Evolutionary conservation across 1,140 invertebrate genomes (phyloP).

Genomic region (Drosophila navojoa): DNA sequence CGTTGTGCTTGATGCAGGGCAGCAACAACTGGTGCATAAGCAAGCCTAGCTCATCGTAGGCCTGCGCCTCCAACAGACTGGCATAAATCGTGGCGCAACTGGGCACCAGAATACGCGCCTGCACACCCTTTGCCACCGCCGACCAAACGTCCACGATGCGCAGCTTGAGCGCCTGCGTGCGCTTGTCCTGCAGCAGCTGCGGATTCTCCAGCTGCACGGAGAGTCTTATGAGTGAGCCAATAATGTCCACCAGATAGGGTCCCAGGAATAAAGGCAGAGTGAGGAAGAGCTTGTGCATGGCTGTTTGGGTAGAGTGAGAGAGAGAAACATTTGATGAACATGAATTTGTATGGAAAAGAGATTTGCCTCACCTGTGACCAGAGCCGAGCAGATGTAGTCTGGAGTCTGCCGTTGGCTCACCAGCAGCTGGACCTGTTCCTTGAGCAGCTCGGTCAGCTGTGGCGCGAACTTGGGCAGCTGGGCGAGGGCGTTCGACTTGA

Average conservation of each 20-base stretch:
- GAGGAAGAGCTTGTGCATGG: slow-evolving; percentile 92
- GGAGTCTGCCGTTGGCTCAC: slow-evolving; percentile 83
- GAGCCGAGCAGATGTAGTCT: slow-evolving; percentile 86
- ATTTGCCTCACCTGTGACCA: slow-evolving; percentile 86
- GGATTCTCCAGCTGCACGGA: slow-evolving; percentile 58
- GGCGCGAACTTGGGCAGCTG: slow-evolving; percentile 92
- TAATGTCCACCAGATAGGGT: slow-evolving; percentile 91
- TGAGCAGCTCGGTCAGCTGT: slow-evolving; percentile 87
- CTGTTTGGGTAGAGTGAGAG: slow-evolving; percentile 21
- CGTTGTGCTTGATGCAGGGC: slow-evolving; percentile 87
- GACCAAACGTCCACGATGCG: slow-evolving; percentile 87
- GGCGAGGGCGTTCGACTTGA: slow-evolving; percentile 90
- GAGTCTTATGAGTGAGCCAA: slow-evolving; percentile 86
- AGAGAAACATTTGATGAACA: background rate
- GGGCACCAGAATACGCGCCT: slow-evolving; percentile 91
- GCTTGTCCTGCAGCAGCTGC: slow-evolving; percentile 75
- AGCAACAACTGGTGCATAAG: slow-evolving; percentile 89
- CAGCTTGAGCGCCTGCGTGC: slow-evolving; percentile 85
- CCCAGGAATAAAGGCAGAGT: slow-evolving; percentile 92
- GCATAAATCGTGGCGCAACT: slow-evolving; percentile 88
- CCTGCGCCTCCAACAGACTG: slow-evolving; percentile 86
- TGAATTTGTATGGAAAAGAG: background rate
- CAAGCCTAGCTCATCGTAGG: slow-evolving; percentile 87
- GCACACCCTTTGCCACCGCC: slow-evolving; percentile 88
- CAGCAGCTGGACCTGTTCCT: slow-evolving; percentile 84